These are phyloP conservation scores for Xyrauchen texanus DNA, from an alignment of 2,113 vertebrate species.

Conservation along the genomic window DNA sequence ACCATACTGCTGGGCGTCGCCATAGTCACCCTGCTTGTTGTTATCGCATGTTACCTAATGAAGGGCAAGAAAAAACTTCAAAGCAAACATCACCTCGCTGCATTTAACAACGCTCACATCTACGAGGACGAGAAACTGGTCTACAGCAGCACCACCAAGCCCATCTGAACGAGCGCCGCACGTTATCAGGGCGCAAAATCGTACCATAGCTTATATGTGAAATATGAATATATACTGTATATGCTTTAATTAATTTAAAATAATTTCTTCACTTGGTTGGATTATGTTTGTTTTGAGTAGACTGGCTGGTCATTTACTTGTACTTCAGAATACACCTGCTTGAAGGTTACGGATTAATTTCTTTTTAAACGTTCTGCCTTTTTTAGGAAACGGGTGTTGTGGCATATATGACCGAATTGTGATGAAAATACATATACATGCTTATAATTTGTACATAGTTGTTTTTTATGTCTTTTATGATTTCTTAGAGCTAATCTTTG, in stretches of 20 bases:
- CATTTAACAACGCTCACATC: constrained; percentile 68
- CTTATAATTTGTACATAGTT: constrained; percentile 36
- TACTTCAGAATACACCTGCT: not conserved
- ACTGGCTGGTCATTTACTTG: not conserved
- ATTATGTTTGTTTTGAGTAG: not conserved
- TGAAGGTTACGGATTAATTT: not conserved
- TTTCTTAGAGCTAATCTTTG: not conserved
- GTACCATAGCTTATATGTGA: not conserved
- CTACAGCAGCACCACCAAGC: constrained; percentile 88
- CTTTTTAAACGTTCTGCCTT: not conserved
- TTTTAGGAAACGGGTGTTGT: not conserved
- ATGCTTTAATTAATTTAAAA: not conserved
- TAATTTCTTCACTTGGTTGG: not conserved
- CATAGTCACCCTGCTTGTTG: constrained; percentile 76
- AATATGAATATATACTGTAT: not conserved
- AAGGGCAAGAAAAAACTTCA: constrained; percentile 74
- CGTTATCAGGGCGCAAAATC: too few relatives aligned
- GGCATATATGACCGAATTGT: too few relatives aligned
- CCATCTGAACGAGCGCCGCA: constrained; percentile 76
- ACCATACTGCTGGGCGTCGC: constrained; percentile 76
- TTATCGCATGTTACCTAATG: constrained; percentile 82
- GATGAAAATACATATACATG: too few relatives aligned
- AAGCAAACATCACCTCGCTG: constrained; percentile 70
- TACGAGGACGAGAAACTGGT: constrained; percentile 85
- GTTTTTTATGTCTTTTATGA: not conserved